phyloP scores from a whole-genome alignment of 2,113 vertebrate species.

The Prolemur simus region DNA sequence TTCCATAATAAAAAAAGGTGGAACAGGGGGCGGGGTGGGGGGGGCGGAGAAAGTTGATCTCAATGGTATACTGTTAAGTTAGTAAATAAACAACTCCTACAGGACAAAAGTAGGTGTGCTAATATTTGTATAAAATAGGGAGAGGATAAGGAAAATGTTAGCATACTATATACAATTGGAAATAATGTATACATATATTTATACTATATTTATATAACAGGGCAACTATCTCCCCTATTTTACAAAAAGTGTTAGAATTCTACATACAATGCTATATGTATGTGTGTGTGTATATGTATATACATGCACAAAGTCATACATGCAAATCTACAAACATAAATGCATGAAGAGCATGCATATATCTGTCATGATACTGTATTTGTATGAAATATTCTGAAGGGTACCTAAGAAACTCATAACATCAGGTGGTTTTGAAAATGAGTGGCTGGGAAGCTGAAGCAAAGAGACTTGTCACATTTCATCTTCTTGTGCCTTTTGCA shows the following conservation, averaged over 20 bases:
- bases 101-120: neutral
- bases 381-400: neutral
- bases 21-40: no score
- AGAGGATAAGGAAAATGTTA: neutral
- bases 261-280: neutral
- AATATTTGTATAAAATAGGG: neutral
- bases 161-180: neutral
- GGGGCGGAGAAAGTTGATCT: no score
- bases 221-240: neutral
- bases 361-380: neutral
- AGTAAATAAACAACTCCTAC: neutral
- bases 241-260: neutral
- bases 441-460: neutral
- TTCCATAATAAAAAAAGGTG: neutral
- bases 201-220: neutral
- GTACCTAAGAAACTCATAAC: neutral
- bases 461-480: neutral
- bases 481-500: neutral
- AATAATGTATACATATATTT: neutral
- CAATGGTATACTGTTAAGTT: neutral
- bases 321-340: neutral
- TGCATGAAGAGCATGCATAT: neutral
- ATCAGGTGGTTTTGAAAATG: neutral
- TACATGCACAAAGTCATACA: neutral
- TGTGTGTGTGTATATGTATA: neutral